Percentiles rank a stretch among this genome's conserved stretches.
Evolutionary conservation across 2,797 vertebrate species (phyloP).

Genomic region (Sitta carolinensis): DNA sequence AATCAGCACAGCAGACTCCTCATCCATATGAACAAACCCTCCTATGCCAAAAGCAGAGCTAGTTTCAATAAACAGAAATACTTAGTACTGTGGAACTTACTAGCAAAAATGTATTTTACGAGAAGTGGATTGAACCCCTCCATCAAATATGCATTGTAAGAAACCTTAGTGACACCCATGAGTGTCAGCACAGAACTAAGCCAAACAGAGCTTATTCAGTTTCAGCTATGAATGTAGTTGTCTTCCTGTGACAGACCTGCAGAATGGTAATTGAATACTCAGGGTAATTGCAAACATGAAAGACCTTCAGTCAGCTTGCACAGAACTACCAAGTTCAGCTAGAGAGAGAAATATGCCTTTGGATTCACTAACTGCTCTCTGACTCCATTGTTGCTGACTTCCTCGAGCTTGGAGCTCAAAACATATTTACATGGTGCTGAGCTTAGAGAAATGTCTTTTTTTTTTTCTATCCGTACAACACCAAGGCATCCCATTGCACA

Average conservation of each 20-base stretch:
- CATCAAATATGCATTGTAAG: background rate
- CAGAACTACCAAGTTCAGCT: background rate
- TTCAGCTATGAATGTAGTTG: background rate
- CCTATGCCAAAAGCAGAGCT: background rate
- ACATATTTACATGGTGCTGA: background rate
- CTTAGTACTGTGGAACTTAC: background rate
- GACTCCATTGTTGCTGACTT: background rate
- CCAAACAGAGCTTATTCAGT: background rate
- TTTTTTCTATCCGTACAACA: background rate
- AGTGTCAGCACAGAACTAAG: background rate
- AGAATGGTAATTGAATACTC: background rate
- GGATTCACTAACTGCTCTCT: background rate
- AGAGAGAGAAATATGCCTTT: background rate
- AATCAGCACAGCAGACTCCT: background rate
- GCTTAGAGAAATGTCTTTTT: background rate
- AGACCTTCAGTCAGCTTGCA: background rate
- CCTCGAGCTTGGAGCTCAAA: background rate
- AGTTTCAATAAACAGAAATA: background rate
- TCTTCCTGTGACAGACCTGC: background rate
- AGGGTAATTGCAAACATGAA: background rate
- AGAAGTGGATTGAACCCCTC: background rate
- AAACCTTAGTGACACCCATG: background rate
- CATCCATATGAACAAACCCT: background rate
- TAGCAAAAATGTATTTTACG: background rate
- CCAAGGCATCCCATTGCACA: background rate